phyloP scores from a whole-genome alignment of 2,113 vertebrate species.

The Sialia sialis region DNA sequence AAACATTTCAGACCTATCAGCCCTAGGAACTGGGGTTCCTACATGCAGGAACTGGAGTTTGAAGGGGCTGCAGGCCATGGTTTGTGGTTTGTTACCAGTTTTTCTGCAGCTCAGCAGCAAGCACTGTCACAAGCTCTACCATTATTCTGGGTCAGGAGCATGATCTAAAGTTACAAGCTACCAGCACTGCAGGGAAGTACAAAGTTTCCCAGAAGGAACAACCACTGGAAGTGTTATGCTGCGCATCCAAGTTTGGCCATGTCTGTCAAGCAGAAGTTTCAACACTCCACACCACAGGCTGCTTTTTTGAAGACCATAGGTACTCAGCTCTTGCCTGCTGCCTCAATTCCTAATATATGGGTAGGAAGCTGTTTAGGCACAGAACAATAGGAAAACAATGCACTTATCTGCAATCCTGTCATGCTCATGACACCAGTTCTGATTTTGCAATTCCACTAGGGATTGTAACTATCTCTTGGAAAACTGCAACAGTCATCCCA shows the following conservation, averaged over 20 bases:
- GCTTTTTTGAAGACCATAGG: background rate
- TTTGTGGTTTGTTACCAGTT: background rate
- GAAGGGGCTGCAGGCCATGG: accelerated
- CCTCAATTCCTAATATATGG: background rate
- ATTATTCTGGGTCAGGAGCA: background rate
- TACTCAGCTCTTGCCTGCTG: background rate
- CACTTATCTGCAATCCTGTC: background rate
- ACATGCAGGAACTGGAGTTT: background rate
- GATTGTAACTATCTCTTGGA: background rate
- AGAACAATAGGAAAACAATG: background rate
- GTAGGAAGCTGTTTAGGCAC: background rate
- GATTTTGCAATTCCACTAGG: background rate
- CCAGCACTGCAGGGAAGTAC: background rate
- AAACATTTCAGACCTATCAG: background rate
- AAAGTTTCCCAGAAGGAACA: background rate
- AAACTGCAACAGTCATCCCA: background rate
- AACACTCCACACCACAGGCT: background rate
- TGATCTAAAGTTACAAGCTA: background rate
- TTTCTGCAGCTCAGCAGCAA: background rate
- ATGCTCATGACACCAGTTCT: background rate
- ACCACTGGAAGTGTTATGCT: background rate
- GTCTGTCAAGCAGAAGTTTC: background rate
- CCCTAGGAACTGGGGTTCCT: background rate
- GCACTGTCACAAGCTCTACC: background rate
- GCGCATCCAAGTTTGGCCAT: background rate